phyloP scores from a whole-genome alignment of 1,140 invertebrate species.

The Whitmania pigra region DNA sequence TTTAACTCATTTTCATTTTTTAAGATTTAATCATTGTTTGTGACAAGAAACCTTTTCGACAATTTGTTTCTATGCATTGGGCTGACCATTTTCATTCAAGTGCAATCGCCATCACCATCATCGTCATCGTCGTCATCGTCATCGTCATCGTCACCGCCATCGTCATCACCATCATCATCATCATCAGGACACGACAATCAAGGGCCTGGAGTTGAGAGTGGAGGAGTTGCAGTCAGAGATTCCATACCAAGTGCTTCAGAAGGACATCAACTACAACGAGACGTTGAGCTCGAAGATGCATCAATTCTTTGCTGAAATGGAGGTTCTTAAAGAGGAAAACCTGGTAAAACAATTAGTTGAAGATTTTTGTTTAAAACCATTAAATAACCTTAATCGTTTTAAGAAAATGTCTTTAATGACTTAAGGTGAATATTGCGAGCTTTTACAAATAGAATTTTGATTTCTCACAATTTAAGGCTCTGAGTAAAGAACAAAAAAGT shows the following conservation, averaged over 20 bases:
- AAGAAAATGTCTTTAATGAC: no score
- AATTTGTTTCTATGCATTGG: not conserved
- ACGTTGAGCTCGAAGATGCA: not conserved
- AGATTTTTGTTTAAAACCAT: no score
- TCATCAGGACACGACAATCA: conserved; percentile 48
- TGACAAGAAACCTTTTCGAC: not conserved
- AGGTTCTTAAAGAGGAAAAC: not conserved
- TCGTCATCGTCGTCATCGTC: not conserved
- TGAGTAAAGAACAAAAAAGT: not conserved
- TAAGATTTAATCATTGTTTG: not conserved
- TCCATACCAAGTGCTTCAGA: conserved; percentile 47
- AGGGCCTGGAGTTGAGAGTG: conserved; percentile 43
- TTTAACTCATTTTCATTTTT: no score
- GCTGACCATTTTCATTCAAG: not conserved
- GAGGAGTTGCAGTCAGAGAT: conserved; percentile 47
- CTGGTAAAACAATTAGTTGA: not conserved
- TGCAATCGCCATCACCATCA: not conserved
- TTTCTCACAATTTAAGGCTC: not conserved
- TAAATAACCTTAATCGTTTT: no score
- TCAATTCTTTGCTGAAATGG: conserved; percentile 6
- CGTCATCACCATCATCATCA: not conserved
- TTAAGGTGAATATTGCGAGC: no score
- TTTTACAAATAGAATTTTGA: no score
- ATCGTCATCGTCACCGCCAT: not conserved
- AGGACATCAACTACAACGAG: conserved; percentile 48